Evolutionary conservation across 2,797 vertebrate species (phyloP), one percentile per base, ranked within the genome.

Genomic region (Sebastes goodei): DNA sequence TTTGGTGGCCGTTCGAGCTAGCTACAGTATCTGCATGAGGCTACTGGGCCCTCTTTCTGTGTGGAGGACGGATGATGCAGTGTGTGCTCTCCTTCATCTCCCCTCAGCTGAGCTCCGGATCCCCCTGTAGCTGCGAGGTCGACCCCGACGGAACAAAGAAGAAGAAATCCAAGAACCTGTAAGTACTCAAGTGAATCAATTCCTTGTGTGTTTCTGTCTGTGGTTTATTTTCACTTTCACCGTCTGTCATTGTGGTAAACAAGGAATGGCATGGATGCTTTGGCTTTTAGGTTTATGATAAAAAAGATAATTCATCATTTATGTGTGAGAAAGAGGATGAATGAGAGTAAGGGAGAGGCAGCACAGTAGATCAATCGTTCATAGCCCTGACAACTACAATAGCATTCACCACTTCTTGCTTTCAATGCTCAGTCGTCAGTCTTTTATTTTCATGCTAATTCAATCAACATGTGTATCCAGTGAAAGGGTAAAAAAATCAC

Each of bases 151-250:
- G 95, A 42, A 93, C 93, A 86, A 96, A 89, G 95, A 97, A 99
- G 95, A 98, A 97, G 92, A 96, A 94, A 87, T 95, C 97, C 95
- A 97, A 96, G 95, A 98, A 96, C 91, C 94, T 99, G 98, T 99
- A 93, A 95, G 98, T 98, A 67, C 88, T 71, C 10, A 30, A 32
- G 55, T 67, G 0, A 11, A 68, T 57, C 14, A 3, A 1, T 52
- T 11, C 32, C 27, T 49, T 42, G 8, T 14, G 2, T 73, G 61
- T 72, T 60, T 2, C 7, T 30, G 10, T 55, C 8, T 75, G 17
- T 72, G 17, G 2, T 69, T 69, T 21, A 42, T 64, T 64, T 61
- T 65, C 29, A 29, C 7, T 10, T 53, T 64, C 6, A 29, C 11
- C 1, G 1, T 38, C 21, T 60, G 42, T 71, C 33, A 15, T 71